A percentile compares a stretch with the other conserved stretches of the same genome.
These are phyloP conservation scores for Piprites chloris DNA, from an alignment of 2,113 vertebrate species.

Conservation along the genomic window DNA sequence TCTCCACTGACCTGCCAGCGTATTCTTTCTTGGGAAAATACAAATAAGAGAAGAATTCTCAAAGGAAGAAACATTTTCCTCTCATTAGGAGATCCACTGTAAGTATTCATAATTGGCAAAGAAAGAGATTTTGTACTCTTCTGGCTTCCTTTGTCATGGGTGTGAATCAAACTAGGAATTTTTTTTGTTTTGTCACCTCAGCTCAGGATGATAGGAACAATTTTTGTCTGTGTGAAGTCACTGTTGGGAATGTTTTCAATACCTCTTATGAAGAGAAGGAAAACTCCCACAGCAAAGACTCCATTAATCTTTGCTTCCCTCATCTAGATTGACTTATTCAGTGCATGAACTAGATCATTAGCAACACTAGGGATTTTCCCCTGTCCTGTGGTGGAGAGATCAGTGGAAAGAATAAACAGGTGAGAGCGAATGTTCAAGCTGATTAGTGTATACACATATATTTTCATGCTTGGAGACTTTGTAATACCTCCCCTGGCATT, in stretches of 20 bases:
- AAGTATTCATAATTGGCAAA: not conserved
- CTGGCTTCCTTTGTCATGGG: not conserved
- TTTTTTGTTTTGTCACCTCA: not conserved
- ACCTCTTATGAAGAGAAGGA: constrained; percentile 1
- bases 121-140: not conserved
- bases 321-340: constrained; percentile 24
- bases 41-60: not conserved
- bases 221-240: not conserved
- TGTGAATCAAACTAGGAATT: not conserved
- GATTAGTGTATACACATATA: not conserved
- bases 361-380: not conserved
- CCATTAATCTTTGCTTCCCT: constrained; percentile 47
- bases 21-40: not conserved
- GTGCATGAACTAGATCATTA: constrained; percentile 1
- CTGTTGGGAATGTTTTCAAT: not conserved
- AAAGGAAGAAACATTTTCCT: not conserved
- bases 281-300: not conserved
- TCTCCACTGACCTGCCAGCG: not conserved
- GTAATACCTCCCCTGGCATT: not conserved
- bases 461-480: not conserved
- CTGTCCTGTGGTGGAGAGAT: not conserved
- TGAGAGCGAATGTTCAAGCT: not conserved
- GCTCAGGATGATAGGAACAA: not conserved
- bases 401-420: not conserved
- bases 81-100: not conserved